A percentile compares a stretch with the other conserved stretches of the same genome.
Evolutionary conservation across 2,113 vertebrate species (phyloP).

Genomic region (Sminthopsis crassicaudata): DNA sequence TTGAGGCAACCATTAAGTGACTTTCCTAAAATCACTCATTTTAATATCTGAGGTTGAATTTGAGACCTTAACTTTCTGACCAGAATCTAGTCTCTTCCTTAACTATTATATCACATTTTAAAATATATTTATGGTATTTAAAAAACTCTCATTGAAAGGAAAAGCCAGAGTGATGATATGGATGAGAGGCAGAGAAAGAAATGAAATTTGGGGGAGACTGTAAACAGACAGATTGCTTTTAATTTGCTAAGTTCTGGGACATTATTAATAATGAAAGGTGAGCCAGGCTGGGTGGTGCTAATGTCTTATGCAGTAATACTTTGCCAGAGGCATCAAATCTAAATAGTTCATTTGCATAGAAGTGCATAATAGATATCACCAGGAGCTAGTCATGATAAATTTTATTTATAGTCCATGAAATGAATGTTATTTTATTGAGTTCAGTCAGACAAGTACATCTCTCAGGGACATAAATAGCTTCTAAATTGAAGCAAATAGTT

Average conservation of each 20-base stretch:
- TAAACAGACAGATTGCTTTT: slow-evolving; percentile 51
- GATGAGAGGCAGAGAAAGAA: slow-evolving; percentile 22
- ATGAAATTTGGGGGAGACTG: neutral
- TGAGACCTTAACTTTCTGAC: neutral
- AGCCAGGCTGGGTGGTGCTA: slow-evolving; percentile 19
- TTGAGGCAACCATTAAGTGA: neutral
- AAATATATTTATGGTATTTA: neutral
- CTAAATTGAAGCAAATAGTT: slow-evolving; percentile 23
- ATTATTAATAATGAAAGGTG: slow-evolving; percentile 57
- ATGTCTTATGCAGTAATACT: slow-evolving; percentile 42
- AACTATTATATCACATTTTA: neutral
- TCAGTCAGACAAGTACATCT: slow-evolving; percentile 63
- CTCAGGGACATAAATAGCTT: slow-evolving; percentile 43
- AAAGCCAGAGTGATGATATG: slow-evolving; percentile 29
- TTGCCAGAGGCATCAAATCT: slow-evolving; percentile 59
- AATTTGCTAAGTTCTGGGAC: slow-evolving; percentile 45
- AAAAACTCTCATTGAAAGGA: slow-evolving; percentile 22
- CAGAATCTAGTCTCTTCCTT: neutral
- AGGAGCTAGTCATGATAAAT: slow-evolving; percentile 41
- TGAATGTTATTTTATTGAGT: slow-evolving; percentile 61
- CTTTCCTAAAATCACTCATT: neutral
- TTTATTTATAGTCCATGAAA: slow-evolving; percentile 70
- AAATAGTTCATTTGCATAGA: slow-evolving; percentile 74
- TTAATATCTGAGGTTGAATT: neutral
- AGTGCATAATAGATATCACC: slow-evolving; percentile 44